phyloP scores from a whole-genome alignment of 2,888 invertebrate genomes.

The Julus scanicus region DNA sequence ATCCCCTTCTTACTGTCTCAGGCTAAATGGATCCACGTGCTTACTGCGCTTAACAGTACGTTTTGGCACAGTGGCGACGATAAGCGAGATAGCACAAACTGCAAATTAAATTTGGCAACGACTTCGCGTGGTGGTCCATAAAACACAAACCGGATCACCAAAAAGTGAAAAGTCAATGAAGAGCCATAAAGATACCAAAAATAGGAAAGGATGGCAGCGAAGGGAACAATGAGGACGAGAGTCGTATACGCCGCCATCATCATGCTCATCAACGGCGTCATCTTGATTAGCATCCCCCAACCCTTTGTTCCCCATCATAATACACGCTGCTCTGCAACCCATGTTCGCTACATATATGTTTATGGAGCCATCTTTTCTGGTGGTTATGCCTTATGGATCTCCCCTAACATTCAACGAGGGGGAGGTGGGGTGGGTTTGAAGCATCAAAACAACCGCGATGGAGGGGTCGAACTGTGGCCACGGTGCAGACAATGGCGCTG shows the following conservation, averaged over 20 bases:
- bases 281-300: constrained; percentile 13
- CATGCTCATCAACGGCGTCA: neutral
- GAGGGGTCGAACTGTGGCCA: neutral
- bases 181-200: constrained; percentile 19
- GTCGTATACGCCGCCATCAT: neutral
- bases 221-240: constrained; percentile 1
- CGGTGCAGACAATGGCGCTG: neutral
- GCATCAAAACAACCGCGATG: neutral
- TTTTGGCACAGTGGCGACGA: constrained; percentile 44
- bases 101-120: constrained; percentile 54
- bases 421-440: neutral
- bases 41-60: neutral
- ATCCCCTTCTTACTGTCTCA: too few species aligned
- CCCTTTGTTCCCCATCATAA: neutral
- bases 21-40: too few species aligned
- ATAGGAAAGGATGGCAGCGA: neutral
- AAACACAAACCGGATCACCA: neutral
- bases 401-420: neutral
- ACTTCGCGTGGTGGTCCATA: constrained; percentile 19
- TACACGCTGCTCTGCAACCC: neutral
- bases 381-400: neutral
- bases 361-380: neutral
- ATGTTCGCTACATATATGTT: neutral
- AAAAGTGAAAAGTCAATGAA: constrained; percentile 33
- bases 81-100: constrained; percentile 46